These are phyloP conservation scores for Pogonocichla stellata DNA, from an alignment of 2,113 vertebrate genomes.

Conservation along the genomic window DNA sequence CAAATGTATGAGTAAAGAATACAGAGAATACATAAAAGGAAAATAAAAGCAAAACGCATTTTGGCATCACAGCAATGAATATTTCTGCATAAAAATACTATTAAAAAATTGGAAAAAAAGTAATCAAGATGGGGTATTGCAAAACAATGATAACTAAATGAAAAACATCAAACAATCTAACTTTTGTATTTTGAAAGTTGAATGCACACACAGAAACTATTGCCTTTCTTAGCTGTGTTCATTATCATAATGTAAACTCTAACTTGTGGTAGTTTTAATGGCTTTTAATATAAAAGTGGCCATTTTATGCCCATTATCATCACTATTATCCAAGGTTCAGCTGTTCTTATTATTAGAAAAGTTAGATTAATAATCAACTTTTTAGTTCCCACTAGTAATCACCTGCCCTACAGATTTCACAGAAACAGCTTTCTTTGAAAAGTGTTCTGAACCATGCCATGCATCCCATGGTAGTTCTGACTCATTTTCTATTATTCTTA, in stretches of 20 bases:
- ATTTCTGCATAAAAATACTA: not conserved
- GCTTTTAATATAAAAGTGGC: not conserved
- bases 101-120: not conserved
- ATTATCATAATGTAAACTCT: not conserved
- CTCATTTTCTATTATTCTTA: not conserved
- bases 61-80: not conserved
- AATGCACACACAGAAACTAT: not conserved
- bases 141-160: not conserved
- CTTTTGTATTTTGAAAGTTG: not conserved
- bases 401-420: not conserved
- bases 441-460: not conserved
- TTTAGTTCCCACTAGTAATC: not conserved
- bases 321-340: not conserved
- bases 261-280: not conserved
- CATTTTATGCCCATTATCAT: not conserved
- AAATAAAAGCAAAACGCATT: not conserved
- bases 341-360: not conserved
- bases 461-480: not conserved
- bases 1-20: not conserved
- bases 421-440: not conserved
- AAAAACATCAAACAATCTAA: not conserved
- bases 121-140: not conserved
- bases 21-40: too few species aligned
- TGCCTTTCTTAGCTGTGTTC: not conserved
- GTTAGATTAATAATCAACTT: not conserved